phyloP scores from a whole-genome alignment of 1,140 invertebrate species.

The Atta cephalotes region DNA sequence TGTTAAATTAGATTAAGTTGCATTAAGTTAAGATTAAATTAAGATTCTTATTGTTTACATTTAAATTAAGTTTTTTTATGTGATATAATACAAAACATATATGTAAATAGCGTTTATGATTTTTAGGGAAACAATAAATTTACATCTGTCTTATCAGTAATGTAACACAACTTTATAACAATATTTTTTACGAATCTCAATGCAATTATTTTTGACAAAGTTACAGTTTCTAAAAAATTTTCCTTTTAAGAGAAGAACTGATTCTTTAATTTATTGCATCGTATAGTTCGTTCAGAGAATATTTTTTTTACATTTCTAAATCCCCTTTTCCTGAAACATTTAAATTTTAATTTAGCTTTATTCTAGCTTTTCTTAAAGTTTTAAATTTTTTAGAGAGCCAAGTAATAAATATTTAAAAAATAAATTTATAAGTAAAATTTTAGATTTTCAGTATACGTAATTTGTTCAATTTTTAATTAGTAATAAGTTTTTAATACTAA shows the following conservation, averaged over 20 bases:
- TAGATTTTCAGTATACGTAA: not conserved
- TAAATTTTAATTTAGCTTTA: not conserved
- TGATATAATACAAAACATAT: not conserved
- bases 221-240: not conserved
- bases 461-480: not conserved
- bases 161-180: not conserved
- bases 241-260: not conserved
- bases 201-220: not conserved
- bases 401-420: not conserved
- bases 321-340: not conserved
- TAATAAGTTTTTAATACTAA: not conserved
- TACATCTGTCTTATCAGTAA: not conserved
- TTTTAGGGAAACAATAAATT: not conserved
- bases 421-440: not conserved
- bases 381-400: not conserved
- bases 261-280: not conserved
- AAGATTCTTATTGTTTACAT: no score
- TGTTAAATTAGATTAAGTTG: no score
- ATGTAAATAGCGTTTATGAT: not conserved
- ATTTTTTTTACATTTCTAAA: slow-evolving; percentile 17
- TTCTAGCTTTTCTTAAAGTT: not conserved
- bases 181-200: not conserved
- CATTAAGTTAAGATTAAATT: no score
- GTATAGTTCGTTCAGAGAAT: not conserved
- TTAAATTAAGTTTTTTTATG: no score